Conservation (phyloP, 2,113 vertebrate genomes). For the Euleptes europaea region DNA sequence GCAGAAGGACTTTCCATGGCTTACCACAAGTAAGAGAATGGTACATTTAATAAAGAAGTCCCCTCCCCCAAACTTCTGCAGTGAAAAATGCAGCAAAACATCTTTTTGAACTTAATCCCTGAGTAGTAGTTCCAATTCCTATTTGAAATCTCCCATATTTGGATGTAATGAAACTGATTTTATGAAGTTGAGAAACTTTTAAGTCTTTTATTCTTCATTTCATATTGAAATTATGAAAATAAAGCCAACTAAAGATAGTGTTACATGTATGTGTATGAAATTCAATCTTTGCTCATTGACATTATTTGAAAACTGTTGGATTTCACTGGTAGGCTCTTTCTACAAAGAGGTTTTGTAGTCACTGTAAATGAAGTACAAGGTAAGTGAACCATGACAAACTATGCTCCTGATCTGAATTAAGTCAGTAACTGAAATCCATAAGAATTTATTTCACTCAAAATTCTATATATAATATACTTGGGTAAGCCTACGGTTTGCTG, state of each 20-base stretch:
- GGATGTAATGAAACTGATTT: background rate
- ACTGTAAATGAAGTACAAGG: constrained; percentile 27
- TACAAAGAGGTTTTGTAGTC: constrained; percentile 14
- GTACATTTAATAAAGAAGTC: background rate
- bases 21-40: background rate
- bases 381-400: constrained; percentile 1
- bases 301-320: background rate
- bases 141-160: background rate
- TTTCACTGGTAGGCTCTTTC: constrained; percentile 24
- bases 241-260: background rate
- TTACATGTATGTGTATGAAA: background rate
- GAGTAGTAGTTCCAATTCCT: background rate
- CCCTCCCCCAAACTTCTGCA: too few relatives aligned
- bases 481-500: background rate
- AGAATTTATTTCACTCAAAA: constrained; percentile 19
- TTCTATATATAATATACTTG: constrained; percentile 14
- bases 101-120: background rate
- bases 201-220: background rate
- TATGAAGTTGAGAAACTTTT: background rate
- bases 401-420: constrained; percentile 18
- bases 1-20: too few relatives aligned
- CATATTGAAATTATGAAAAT: constrained; percentile 5
- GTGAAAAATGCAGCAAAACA: background rate
- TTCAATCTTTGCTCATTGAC: background rate
- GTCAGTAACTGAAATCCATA: constrained; percentile 32